Percentiles rank a stretch among this genome's conserved stretches.
Evolutionary conservation across 2,888 invertebrate genomes (phyloP).

Genomic region (Girardia tigrina): DNA sequence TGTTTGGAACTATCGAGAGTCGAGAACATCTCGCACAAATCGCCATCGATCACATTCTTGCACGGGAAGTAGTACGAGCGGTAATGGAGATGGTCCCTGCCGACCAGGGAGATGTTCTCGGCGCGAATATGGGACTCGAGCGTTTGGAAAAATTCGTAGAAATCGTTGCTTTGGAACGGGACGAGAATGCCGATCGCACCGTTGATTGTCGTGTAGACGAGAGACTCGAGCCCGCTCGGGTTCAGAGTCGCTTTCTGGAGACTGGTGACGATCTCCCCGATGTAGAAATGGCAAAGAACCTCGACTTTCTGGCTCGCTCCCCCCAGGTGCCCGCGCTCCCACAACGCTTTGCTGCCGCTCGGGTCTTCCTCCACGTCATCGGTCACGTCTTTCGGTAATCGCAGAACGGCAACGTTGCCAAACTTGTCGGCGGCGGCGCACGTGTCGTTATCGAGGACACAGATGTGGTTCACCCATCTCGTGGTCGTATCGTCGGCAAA

Average conservation of each 20-base stretch:
- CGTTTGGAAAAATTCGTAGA: conserved; percentile 97
- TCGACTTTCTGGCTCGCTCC: conserved; percentile 82
- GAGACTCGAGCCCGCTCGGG: conserved; percentile 87
- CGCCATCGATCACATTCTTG: conserved; percentile 95
- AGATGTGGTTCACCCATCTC: conserved; percentile 80
- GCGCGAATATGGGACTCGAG: conserved; percentile 98
- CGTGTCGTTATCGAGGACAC: conserved; percentile 84
- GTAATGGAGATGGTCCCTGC: conserved; percentile 87
- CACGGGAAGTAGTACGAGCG: conserved; percentile 92
- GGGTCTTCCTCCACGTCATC: conserved; percentile 99
- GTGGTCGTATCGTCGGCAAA: conserved; percentile 97
- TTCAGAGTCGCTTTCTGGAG: conserved; percentile 84
- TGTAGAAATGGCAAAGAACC: conserved; percentile 73
- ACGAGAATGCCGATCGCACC: conserved; percentile 53
- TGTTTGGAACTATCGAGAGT: conserved; percentile 83
- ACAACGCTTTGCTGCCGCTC: conserved; percentile 88
- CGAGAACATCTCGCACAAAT: conserved; percentile 94
- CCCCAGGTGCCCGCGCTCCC: conserved; percentile 71
- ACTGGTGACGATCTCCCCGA: conserved; percentile 88
- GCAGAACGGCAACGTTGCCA: conserved; percentile 70
- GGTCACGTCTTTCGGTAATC: conserved; percentile 66
- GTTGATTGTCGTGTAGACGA: conserved; percentile 85
- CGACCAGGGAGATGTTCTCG: conserved; percentile 85
- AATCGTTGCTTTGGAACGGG: conserved; percentile 53
- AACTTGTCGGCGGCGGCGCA: conserved; percentile 92